phyloP scores from a whole-genome alignment of 1,140 invertebrate species.

The Chymomyza costata region DNA sequence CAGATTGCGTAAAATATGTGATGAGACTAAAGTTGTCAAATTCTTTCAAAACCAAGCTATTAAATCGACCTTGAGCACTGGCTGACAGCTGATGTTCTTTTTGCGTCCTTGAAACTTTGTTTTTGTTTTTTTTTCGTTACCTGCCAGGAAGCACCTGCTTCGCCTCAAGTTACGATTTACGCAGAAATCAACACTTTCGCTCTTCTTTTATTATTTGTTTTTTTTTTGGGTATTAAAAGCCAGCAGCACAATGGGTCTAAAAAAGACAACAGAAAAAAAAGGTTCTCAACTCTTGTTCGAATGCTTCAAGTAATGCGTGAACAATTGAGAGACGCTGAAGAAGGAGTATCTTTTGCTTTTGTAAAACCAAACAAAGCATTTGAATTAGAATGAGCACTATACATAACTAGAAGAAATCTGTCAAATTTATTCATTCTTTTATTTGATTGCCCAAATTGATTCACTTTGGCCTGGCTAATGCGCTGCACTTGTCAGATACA shows the following conservation, averaged over 20 bases:
- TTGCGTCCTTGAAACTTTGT: too few species aligned
- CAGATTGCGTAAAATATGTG: too few species aligned
- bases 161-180: conserved; percentile 41
- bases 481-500: conserved; percentile 39
- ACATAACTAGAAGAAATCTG: conserved; percentile 34
- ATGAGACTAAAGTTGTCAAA: too few species aligned
- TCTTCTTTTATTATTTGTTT: too few species aligned
- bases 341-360: conserved; percentile 16
- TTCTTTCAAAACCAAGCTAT: too few species aligned
- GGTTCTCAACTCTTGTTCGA: too few species aligned
- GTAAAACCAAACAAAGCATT: conserved; percentile 6
- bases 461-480: conserved; percentile 27
- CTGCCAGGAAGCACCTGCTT: conserved; percentile 62
- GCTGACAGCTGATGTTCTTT: too few species aligned
- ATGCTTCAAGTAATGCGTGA: too few species aligned
- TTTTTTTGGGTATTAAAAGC: too few species aligned
- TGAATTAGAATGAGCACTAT: background rate
- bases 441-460: conserved; percentile 30
- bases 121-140: conserved; percentile 11
- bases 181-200: conserved; percentile 67
- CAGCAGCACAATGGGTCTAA: too few species aligned
- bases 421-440: conserved; percentile 8
- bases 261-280: too few species aligned
- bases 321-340: conserved; percentile 9
- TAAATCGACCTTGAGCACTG: too few species aligned